Percentiles rank a stretch among this genome's conserved stretches.
phyloP scores from a whole-genome alignment of 2,113 vertebrate genomes.

The Antechinus flavipes region DNA sequence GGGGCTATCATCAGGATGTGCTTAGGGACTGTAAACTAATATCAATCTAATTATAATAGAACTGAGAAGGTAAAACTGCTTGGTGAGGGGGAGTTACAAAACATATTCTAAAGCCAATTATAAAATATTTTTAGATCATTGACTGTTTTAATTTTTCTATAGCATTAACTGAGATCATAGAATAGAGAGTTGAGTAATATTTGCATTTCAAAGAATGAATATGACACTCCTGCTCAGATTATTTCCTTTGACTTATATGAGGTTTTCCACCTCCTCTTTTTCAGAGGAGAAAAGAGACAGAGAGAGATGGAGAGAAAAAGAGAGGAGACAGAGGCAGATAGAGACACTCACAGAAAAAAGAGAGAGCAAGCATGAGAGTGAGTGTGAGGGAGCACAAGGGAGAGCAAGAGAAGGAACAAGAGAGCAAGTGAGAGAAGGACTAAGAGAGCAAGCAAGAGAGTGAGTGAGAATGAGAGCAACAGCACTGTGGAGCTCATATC shows the following conservation, averaged over 20 bases:
- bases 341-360: too few species aligned
- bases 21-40: not conserved
- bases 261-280: not conserved
- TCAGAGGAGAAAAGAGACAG: not conserved
- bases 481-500: not conserved
- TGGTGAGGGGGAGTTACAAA: not conserved
- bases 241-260: not conserved
- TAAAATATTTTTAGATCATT: not conserved
- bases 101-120: not conserved
- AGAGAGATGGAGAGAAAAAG: too few species aligned
- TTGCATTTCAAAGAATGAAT: constrained; percentile 26
- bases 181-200: not conserved
- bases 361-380: too few species aligned
- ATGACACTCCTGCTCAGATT: not conserved
- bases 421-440: too few species aligned
- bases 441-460: too few species aligned
- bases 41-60: constrained; percentile 7
- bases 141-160: not conserved
- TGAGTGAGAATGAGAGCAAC: too few species aligned
- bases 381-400: too few species aligned
- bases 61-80: not conserved
- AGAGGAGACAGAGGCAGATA: too few species aligned
- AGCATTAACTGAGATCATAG: not conserved
- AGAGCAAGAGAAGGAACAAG: too few species aligned
- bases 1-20: not conserved